phyloP scores from a whole-genome alignment of 2,797 vertebrate species.

The Coilia nasus region DNA sequence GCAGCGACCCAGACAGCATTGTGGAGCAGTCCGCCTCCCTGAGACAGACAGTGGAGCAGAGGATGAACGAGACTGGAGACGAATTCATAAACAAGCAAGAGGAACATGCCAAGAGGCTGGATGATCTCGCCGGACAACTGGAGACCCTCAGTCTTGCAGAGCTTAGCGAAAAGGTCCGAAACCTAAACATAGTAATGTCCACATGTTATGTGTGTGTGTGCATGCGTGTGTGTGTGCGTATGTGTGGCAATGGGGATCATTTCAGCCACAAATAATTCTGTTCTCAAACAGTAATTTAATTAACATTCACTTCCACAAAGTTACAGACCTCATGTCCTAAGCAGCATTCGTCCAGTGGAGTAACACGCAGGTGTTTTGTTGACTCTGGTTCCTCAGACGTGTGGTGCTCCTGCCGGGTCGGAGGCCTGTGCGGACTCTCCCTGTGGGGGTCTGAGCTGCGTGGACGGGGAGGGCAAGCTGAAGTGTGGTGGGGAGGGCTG shows the following conservation, averaged over 20 bases:
- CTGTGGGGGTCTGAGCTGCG: conserved; percentile 87
- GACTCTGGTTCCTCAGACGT: conserved; percentile 74
- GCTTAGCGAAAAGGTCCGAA: conserved; percentile 82
- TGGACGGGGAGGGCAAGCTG: conserved; percentile 74
- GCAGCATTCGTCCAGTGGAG: no score
- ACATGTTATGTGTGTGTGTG: neutral
- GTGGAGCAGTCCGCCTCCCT: conserved; percentile 76
- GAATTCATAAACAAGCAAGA: conserved; percentile 81
- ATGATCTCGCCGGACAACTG: conserved; percentile 88
- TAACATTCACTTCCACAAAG: no score
- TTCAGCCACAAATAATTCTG: no score
- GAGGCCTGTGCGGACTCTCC: conserved; percentile 79
- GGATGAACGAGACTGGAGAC: conserved; percentile 77
- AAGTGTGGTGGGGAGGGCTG: conserved; percentile 89
- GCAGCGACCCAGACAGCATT: conserved; percentile 65
- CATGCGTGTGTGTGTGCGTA: neutral
- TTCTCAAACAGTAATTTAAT: no score
- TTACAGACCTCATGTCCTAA: no score
- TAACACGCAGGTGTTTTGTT: no score
- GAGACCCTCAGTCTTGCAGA: conserved; percentile 88
- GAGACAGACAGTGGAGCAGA: conserved; percentile 79
- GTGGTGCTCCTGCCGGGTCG: conserved; percentile 78
- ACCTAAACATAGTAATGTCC: no score
- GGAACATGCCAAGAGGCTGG: conserved; percentile 84
- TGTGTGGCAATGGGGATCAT: no score